Conservation (phyloP, 1,140 invertebrate species). For the Physella acuta region DNA sequence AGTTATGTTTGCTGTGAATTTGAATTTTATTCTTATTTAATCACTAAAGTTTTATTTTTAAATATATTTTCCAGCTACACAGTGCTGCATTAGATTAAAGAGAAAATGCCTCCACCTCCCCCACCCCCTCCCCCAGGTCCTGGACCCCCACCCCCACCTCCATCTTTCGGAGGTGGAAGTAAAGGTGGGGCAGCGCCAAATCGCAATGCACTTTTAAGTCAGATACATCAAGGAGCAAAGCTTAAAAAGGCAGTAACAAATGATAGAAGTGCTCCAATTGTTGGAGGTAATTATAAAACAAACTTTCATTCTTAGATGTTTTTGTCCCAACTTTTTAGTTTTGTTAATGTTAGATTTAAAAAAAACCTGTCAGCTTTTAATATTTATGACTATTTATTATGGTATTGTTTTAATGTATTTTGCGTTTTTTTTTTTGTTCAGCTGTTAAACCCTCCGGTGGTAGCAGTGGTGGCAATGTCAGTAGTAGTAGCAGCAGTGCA, state of each 20-base stretch:
- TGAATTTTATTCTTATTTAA: too few species aligned
- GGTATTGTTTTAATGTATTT: background rate
- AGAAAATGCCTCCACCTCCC: conserved; percentile 32
- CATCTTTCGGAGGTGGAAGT: background rate
- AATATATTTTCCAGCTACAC: background rate
- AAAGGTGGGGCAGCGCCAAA: conserved; percentile 44
- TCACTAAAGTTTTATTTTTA: too few species aligned
- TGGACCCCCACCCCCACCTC: conserved; percentile 13
- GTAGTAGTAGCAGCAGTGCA: background rate
- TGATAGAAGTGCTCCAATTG: conserved; percentile 80
- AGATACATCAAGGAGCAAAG: conserved; percentile 78
- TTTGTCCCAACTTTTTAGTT: too few species aligned
- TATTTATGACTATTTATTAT: background rate
- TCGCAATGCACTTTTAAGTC: conserved; percentile 72
- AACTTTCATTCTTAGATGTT: too few species aligned
- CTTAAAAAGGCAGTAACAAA: conserved; percentile 84
- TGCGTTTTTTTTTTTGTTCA: background rate
- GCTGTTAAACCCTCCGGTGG: conserved; percentile 8
- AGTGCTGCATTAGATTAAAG: background rate
- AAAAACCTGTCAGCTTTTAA: too few species aligned
- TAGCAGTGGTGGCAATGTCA: background rate
- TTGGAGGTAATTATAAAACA: too few species aligned
- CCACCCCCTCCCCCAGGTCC: conserved; percentile 29
- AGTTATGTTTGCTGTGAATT: too few species aligned
- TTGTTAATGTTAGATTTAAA: too few species aligned